phyloP scores from a whole-genome alignment of 2,888 invertebrate genomes.

The Conomelus anceps region DNA sequence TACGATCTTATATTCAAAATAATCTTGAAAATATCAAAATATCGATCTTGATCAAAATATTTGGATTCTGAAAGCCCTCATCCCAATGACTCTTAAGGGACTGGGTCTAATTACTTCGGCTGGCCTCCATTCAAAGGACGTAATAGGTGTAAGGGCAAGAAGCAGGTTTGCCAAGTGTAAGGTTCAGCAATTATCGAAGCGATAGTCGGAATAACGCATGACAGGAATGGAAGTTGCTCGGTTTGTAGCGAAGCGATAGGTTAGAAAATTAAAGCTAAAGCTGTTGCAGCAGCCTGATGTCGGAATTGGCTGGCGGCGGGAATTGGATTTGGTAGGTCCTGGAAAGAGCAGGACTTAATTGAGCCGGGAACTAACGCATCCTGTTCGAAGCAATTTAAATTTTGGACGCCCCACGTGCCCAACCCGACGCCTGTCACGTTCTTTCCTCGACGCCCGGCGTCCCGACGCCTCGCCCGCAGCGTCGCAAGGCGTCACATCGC shows the following conservation, averaged over 20 bases:
- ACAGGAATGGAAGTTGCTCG: neutral
- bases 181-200: neutral
- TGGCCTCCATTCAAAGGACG: neutral
- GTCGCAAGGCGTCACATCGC: neutral
- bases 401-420: neutral
- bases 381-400: neutral
- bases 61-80: neutral
- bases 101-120: neutral
- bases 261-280: neutral
- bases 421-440: neutral
- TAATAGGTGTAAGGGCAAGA: neutral
- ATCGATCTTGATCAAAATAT: neutral
- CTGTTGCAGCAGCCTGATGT: too few species aligned
- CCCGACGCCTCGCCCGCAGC: too few species aligned
- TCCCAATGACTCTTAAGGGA: neutral
- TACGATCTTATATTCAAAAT: too few species aligned
- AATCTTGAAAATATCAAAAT: too few species aligned
- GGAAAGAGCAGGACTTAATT: neutral
- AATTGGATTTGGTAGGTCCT: neutral
- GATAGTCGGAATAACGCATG: neutral
- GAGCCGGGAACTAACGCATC: neutral
- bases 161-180: neutral
- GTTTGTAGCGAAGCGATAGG: neutral
- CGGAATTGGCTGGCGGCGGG: neutral
- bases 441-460: neutral